Conservation (phyloP, 2,113 vertebrate species). For the Noturus placidus region DNA sequence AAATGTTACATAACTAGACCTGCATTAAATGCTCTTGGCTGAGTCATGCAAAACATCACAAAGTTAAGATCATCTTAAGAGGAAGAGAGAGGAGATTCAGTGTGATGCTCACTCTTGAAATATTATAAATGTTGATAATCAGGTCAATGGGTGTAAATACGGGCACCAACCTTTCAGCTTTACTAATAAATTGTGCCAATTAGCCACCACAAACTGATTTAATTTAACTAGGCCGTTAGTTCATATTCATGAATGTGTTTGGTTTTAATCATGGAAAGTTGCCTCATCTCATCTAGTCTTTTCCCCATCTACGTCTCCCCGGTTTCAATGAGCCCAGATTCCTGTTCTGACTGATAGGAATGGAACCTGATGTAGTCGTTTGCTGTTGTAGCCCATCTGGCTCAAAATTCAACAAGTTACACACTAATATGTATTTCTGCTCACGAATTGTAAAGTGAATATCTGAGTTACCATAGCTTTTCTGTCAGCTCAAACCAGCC, state of each 20-base stretch:
- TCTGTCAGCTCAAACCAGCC: neutral
- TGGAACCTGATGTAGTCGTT: neutral
- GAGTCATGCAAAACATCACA: neutral
- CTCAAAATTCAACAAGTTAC: neutral
- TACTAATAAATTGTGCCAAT: neutral
- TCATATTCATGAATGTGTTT: neutral
- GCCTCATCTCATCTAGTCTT: neutral
- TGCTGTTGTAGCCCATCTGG: neutral
- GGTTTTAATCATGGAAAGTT: too few species aligned
- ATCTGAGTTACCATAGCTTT: neutral
- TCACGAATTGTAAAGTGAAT: neutral
- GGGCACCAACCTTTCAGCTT: neutral
- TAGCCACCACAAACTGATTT: neutral
- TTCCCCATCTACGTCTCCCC: neutral
- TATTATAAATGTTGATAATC: neutral
- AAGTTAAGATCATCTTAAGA: too few species aligned
- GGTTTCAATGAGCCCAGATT: neutral
- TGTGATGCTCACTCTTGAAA: neutral
- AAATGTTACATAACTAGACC: neutral
- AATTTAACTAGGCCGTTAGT: neutral
- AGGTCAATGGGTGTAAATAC: neutral
- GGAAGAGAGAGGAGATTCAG: neutral
- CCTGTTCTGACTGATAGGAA: neutral
- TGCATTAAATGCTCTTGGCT: neutral
- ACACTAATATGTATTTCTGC: neutral